Evolutionary conservation across 2,888 invertebrate genomes (phyloP).

Genomic region (Cactoblastis cactorum): DNA sequence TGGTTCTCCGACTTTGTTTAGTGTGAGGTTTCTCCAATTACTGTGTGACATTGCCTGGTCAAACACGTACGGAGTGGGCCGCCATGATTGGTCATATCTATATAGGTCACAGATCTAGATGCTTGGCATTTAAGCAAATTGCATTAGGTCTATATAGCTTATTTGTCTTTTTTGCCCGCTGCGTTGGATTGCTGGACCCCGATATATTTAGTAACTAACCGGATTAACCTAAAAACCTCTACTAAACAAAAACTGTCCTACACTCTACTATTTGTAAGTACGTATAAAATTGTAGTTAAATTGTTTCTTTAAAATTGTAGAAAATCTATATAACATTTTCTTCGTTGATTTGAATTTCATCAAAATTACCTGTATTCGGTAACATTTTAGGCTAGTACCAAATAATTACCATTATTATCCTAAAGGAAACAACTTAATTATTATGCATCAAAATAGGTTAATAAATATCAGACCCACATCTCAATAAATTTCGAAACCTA

Average conservation of each 20-base stretch:
- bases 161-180: no score
- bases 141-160: background rate
- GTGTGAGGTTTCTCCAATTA: conserved; percentile 16
- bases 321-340: no score
- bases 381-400: no score
- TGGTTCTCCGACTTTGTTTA: background rate
- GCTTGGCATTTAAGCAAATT: background rate
- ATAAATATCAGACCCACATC: conserved; percentile 19
- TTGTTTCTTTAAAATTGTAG: no score
- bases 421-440: background rate
- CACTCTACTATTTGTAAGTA: no score
- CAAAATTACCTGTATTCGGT: no score
- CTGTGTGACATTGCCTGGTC: conserved; percentile 10
- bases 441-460: conserved; percentile 19
- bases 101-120: conserved; percentile 24
- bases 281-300: no score
- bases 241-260: no score
- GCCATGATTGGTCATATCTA: conserved; percentile 19
- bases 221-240: no score
- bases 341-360: no score
- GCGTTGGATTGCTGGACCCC: no score
- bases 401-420: background rate
- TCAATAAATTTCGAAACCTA: conserved; percentile 34
- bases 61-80: conserved; percentile 15
- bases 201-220: no score